Conservation (phyloP, 2,113 vertebrate genomes). For the Nesoenas mayeri region DNA sequence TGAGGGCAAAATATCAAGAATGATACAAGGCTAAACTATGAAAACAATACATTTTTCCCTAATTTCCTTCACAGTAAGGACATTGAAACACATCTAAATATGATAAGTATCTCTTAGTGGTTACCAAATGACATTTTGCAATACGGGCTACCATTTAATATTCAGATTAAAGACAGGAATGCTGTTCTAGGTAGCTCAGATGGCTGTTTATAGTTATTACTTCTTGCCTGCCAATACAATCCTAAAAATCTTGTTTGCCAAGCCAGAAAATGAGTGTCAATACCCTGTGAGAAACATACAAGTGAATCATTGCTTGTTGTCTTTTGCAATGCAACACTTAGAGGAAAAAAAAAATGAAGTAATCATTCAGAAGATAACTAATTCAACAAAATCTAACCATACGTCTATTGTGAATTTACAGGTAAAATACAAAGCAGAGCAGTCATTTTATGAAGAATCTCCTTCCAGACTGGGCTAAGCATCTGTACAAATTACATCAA, state of each 20-base stretch:
- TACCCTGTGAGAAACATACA: fast-evolving
- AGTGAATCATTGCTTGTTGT: neutral
- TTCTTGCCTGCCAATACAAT: neutral
- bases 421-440: neutral
- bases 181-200: constrained; percentile 1
- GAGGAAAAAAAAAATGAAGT: fast-evolving
- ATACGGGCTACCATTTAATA: neutral
- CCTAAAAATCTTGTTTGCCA: neutral
- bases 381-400: neutral
- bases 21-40: neutral
- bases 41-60: neutral
- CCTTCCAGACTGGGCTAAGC: neutral
- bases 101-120: neutral
- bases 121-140: neutral
- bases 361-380: neutral
- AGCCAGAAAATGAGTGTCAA: neutral
- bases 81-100: neutral
- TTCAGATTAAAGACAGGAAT: neutral
- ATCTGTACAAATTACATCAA: neutral
- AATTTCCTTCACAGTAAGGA: neutral
- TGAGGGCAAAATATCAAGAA: neutral
- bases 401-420: neutral
- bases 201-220: constrained; percentile 14
- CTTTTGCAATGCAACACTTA: neutral
- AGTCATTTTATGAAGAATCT: neutral